These are phyloP conservation scores for Harpalus rufipes DNA, from an alignment of 2,888 invertebrate species.

Conservation along the genomic window DNA sequence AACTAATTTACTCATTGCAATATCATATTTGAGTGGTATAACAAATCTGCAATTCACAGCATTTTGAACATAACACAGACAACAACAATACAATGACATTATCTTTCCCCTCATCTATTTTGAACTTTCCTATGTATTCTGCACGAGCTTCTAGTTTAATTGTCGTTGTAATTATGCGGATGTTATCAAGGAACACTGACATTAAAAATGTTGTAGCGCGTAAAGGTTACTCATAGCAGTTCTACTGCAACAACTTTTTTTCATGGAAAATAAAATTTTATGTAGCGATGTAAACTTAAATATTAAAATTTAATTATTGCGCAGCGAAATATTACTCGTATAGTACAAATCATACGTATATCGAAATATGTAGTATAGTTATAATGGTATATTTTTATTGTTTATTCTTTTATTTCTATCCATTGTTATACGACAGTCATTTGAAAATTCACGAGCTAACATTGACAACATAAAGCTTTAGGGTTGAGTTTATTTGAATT, in stretches of 20 bases:
- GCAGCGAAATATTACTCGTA: background rate
- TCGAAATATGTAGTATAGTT: too few relatives aligned
- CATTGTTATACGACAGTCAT: too few relatives aligned
- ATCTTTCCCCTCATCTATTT: background rate
- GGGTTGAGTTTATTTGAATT: too few relatives aligned
- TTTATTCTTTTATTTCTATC: too few relatives aligned
- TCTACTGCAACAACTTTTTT: background rate
- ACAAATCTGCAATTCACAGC: background rate
- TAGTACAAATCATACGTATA: background rate
- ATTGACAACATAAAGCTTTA: too few relatives aligned
- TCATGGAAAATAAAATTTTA: background rate
- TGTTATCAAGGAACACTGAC: slow-evolving; percentile 31
- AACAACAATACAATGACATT: background rate
- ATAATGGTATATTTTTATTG: too few relatives aligned
- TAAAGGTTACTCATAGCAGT: slow-evolving; percentile 23
- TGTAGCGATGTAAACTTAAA: background rate
- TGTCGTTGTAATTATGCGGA: slow-evolving; percentile 39
- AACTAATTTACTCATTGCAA: too few relatives aligned
- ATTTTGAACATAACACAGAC: too few relatives aligned
- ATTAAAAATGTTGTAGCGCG: slow-evolving; percentile 16
- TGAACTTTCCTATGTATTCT: background rate
- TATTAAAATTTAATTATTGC: background rate
- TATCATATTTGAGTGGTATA: background rate
- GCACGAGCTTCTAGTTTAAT: background rate
- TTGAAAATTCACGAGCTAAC: too few relatives aligned